These are phyloP conservation scores for Ips typographus DNA, from an alignment of 1,140 invertebrate species.

Conservation along the genomic window DNA sequence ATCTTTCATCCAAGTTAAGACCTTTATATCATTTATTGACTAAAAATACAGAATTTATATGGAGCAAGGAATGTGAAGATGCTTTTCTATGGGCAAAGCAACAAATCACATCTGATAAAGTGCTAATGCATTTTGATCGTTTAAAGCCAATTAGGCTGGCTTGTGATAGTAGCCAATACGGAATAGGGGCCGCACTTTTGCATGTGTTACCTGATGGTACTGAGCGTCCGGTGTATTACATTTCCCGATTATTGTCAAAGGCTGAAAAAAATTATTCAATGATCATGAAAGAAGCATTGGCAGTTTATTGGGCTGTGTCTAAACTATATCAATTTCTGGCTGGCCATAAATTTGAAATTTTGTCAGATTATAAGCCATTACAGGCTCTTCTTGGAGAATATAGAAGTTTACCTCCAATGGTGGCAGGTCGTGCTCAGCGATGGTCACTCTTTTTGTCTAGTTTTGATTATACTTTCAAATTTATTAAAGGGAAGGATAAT, in stretches of 20 bases:
- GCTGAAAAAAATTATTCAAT: background rate
- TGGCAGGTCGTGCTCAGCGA: no score
- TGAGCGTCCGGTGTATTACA: background rate
- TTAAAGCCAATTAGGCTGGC: background rate
- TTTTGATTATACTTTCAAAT: no score
- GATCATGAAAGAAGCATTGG: conserved; percentile 46
- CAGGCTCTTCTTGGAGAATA: no score
- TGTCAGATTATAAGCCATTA: no score
- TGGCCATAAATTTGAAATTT: no score
- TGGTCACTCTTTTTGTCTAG: no score
- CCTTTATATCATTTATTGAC: background rate
- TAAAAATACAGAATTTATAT: background rate
- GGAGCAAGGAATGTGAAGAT: background rate
- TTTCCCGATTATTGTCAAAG: background rate
- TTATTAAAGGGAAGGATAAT: no score
- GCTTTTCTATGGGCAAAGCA: background rate
- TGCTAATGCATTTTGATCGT: background rate
- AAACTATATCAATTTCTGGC: no score
- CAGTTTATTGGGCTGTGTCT: conserved; percentile 41
- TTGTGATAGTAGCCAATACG: background rate
- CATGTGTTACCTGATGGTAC: background rate
- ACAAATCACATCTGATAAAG: background rate
- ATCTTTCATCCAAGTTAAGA: no score
- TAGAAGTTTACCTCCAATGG: no score
- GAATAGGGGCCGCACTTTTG: background rate